These are phyloP conservation scores for Enteromius mattozi DNA, from an alignment of 2,797 vertebrate species.

Conservation along the genomic window DNA sequence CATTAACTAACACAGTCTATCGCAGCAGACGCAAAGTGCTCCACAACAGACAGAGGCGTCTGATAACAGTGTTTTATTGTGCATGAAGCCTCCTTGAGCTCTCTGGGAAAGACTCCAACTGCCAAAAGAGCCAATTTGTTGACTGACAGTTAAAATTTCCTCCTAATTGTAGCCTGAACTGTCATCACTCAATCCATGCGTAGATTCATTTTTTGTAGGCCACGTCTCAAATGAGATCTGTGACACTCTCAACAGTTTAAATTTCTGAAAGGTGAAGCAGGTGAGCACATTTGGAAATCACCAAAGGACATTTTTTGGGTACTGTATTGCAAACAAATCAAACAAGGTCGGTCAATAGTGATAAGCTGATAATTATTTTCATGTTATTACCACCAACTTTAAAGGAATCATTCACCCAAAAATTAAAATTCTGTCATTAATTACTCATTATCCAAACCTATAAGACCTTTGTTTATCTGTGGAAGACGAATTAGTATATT, in stretches of 20 bases:
- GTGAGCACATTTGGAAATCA: slow-evolving; percentile 3
- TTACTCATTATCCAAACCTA: too few species aligned
- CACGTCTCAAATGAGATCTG: not conserved
- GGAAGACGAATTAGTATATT: not conserved
- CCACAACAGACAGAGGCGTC: not conserved
- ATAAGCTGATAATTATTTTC: not conserved
- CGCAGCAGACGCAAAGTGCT: not conserved
- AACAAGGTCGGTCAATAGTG: not conserved
- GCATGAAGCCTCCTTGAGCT: slow-evolving; percentile 12
- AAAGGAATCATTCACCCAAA: not conserved
- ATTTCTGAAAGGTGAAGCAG: not conserved
- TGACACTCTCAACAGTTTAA: slow-evolving; percentile 1
- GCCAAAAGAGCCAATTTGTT: slow-evolving; percentile 11
- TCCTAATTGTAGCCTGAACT: not conserved
- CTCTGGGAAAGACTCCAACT: slow-evolving; percentile 12
- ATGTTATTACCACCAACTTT: not conserved
- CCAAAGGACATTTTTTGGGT: not conserved
- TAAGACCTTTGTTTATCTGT: not conserved
- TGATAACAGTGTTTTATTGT: slow-evolving; percentile 33
- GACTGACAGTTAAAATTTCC: slow-evolving; percentile 50
- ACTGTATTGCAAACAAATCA: not conserved
- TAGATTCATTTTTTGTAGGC: slow-evolving; percentile 11
- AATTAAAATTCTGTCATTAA: not conserved
- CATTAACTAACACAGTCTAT: slow-evolving; percentile 5
- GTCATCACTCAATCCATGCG: not conserved